These are phyloP conservation scores for Marmota flaviventris DNA, from an alignment of 2,113 vertebrate species.

Conservation along the genomic window DNA sequence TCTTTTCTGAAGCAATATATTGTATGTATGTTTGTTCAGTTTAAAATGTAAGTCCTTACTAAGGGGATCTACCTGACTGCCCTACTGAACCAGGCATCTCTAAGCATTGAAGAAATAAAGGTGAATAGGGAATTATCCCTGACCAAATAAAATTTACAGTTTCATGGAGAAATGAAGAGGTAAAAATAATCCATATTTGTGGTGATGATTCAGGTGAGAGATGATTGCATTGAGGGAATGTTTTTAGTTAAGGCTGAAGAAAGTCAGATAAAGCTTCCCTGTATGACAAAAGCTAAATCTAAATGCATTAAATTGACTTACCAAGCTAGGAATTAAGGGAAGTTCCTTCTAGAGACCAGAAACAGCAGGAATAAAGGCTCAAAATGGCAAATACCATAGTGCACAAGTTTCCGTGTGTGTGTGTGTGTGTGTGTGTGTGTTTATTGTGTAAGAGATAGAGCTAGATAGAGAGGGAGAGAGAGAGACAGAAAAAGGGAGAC, in stretches of 20 bases:
- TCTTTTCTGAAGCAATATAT: not conserved
- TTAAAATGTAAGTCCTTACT: not conserved
- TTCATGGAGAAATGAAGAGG: not conserved
- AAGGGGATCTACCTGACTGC: not conserved
- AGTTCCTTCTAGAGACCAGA: not conserved
- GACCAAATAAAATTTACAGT: not conserved
- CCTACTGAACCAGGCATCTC: not conserved
- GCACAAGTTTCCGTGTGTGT: not conserved
- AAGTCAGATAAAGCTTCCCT: not conserved
- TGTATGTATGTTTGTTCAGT: not conserved
- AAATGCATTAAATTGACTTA: not conserved
- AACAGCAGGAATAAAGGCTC: not conserved
- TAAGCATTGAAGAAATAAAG: not conserved
- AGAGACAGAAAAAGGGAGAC: not conserved
- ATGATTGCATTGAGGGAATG: not conserved
- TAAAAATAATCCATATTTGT: conserved; percentile 15
- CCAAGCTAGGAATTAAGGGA: not conserved
- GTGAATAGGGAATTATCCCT: not conserved
- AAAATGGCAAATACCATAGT: not conserved
- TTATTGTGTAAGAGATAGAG: not conserved
- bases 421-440: not conserved
- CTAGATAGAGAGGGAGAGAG: not conserved
- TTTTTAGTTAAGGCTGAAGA: not conserved
- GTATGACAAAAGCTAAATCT: not conserved
- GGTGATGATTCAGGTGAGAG: not conserved